These are phyloP conservation scores for Yponomeuta sedellus DNA, from an alignment of 2,888 invertebrate genomes.

Conservation along the genomic window DNA sequence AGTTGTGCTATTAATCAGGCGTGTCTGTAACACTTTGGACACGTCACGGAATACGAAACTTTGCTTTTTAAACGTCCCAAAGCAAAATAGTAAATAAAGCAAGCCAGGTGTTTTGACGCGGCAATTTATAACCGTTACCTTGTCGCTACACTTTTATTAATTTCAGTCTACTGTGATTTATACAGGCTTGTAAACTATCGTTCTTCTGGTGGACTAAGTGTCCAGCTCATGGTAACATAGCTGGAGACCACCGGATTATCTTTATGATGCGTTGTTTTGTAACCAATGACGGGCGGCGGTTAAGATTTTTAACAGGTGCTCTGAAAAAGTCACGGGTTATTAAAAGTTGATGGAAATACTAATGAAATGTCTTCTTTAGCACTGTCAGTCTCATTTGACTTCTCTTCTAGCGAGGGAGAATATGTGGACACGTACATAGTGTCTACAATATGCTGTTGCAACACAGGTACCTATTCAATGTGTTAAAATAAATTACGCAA, in stretches of 20 bases:
- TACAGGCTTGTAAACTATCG: not conserved
- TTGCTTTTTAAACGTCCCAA: slow-evolving; percentile 3
- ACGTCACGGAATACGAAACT: not conserved
- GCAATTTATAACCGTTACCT: slow-evolving; percentile 37
- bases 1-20: not conserved
- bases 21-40: not conserved
- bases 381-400: not conserved
- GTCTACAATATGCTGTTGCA: no score
- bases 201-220: not conserved
- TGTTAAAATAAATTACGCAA: not conserved
- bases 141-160: slow-evolving; percentile 3
- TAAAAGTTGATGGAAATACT: not conserved
- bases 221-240: not conserved
- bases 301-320: not conserved
- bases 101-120: slow-evolving; percentile 51
- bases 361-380: not conserved
- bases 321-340: not conserved
- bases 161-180: slow-evolving; percentile 3
- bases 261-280: not conserved
- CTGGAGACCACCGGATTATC: not conserved
- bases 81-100: slow-evolving; percentile 38
- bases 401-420: not conserved
- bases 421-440: not conserved
- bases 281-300: not conserved
- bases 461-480: not conserved